Evolutionary conservation across 1,140 invertebrate genomes (phyloP).

Genomic region (Drosophila persimilis): DNA sequence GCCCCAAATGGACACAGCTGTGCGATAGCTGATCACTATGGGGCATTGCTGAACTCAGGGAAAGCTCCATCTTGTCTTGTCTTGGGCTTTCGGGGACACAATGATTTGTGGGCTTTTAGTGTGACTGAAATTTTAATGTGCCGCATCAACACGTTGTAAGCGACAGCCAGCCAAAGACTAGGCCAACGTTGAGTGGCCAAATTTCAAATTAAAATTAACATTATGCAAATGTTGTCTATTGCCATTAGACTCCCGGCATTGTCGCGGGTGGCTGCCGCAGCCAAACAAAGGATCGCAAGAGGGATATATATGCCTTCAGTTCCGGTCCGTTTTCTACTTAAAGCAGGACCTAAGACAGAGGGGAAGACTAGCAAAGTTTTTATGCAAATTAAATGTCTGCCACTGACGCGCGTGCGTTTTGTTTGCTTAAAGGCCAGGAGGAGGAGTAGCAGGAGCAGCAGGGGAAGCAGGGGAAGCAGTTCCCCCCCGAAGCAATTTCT

Average conservation of each 20-base stretch:
- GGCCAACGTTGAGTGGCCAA: conserved; percentile 73
- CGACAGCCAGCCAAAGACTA: conserved; percentile 11
- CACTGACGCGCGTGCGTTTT: conserved; percentile 75
- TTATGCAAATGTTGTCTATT: conserved; percentile 76
- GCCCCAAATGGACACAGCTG: conserved; percentile 43
- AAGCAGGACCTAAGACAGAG: no score
- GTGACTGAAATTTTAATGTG: conserved; percentile 64
- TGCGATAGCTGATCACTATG: conserved; percentile 17
- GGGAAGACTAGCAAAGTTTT: conserved; percentile 62
- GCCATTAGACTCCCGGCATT: conserved; percentile 32
- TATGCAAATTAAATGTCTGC: conserved; percentile 80
- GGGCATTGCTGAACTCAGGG: no score
- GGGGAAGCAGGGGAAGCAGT: not conserved
- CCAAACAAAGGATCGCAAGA: conserved; percentile 52
- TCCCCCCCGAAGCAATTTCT: conserved; percentile 9
- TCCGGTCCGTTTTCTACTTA: not conserved
- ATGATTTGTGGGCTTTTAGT: conserved; percentile 10
- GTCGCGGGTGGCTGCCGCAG: conserved; percentile 68
- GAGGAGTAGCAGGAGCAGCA: not conserved
- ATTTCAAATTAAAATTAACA: conserved; percentile 80
- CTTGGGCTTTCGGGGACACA: not conserved
- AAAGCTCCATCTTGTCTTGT: conserved; percentile 3
- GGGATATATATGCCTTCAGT: not conserved
- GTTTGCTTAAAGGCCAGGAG: conserved; percentile 61
- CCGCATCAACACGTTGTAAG: conserved; percentile 76